Conservation (phyloP, 2,113 vertebrate species). For the Dicerorhinus sumatrensis region DNA sequence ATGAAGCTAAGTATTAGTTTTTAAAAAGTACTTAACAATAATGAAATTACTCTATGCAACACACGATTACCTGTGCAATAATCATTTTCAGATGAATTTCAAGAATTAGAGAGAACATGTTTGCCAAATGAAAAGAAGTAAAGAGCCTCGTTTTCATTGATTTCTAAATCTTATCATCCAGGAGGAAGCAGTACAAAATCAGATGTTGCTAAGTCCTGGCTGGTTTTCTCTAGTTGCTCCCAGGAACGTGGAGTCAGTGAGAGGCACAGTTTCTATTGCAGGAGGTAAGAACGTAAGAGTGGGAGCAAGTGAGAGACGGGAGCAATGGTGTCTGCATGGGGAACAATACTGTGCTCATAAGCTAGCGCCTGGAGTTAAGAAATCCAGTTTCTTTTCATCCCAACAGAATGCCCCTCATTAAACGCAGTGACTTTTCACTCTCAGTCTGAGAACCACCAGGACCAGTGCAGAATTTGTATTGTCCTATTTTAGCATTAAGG, state of each 20-base stretch:
- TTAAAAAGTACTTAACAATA: background rate
- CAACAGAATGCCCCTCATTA: background rate
- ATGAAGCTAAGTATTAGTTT: constrained; percentile 3
- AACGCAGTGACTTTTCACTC: background rate
- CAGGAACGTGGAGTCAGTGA: background rate
- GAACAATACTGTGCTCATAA: background rate
- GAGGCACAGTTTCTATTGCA: background rate
- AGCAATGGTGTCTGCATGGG: fast-evolving
- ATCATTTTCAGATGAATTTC: background rate
- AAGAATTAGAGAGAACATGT: constrained; percentile 3
- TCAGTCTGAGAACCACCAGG: background rate
- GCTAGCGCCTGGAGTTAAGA: background rate
- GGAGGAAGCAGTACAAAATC: background rate
- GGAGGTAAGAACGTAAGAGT: background rate
- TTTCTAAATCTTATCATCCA: background rate
- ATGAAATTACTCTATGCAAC: background rate
- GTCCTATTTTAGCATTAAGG: background rate
- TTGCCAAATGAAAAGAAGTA: background rate
- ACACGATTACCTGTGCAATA: background rate
- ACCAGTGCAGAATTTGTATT: background rate
- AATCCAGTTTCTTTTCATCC: background rate
- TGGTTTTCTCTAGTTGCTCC: background rate
- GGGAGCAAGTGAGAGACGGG: background rate
- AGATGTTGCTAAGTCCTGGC: background rate
- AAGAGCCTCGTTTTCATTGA: background rate